These are phyloP conservation scores for Cheilinus undulatus DNA, from an alignment of 2,113 vertebrate species.

Conservation along the genomic window DNA sequence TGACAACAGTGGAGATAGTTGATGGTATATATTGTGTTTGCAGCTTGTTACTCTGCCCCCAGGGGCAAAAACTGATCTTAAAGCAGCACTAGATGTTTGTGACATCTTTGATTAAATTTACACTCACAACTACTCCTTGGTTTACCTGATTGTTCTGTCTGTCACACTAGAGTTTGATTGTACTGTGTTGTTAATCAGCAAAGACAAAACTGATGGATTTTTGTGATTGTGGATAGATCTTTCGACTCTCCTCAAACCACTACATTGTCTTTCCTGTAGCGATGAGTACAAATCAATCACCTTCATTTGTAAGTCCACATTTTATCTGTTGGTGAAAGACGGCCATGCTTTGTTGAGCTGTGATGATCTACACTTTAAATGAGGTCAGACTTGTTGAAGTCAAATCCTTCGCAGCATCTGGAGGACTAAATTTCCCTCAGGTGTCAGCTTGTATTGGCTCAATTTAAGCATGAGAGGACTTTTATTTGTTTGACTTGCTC, in stretches of 20 bases:
- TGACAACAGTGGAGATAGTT: too few relatives aligned
- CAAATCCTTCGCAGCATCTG: conserved; percentile 39
- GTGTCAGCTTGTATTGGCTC: conserved; percentile 38
- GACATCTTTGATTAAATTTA: too few relatives aligned
- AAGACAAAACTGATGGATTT: background rate
- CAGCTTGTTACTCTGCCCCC: too few relatives aligned
- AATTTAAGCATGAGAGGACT: conserved; percentile 30
- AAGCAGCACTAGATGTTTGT: too few relatives aligned
- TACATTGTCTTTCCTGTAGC: too few relatives aligned
- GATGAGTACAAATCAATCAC: background rate
- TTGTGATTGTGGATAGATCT: background rate
- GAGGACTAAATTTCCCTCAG: conserved; percentile 40
- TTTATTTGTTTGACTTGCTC: conserved; percentile 45
- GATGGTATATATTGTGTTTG: too few relatives aligned
- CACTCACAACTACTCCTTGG: too few relatives aligned
- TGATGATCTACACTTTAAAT: conserved; percentile 33
- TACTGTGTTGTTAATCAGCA: too few relatives aligned
- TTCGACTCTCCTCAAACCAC: too few relatives aligned
- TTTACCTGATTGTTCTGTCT: too few relatives aligned
- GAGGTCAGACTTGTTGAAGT: conserved; percentile 28
- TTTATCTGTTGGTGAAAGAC: background rate
- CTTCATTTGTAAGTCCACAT: conserved; percentile 15
- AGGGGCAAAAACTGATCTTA: too few relatives aligned
- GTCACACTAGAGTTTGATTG: too few relatives aligned
- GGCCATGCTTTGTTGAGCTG: background rate